Evolutionary conservation across 2,113 vertebrate species (phyloP), one percentile per base, ranked within the genome.

Genomic region (Cephalophus harveyi): DNA sequence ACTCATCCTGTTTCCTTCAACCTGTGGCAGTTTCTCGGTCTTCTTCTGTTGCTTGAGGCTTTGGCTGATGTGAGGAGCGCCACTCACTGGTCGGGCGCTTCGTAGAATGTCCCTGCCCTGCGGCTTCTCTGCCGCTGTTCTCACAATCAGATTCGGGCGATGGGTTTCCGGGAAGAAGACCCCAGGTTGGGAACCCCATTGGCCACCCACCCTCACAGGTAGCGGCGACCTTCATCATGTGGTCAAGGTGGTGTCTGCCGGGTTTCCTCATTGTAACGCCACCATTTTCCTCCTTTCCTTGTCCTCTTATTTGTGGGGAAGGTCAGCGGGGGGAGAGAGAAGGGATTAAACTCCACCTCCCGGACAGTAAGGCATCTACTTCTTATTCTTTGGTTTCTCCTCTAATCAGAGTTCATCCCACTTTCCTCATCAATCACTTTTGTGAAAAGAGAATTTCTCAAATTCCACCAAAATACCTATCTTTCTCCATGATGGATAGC

Each of bases 191-290:
- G 36, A 40, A 16, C 14, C 27, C 25, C 19, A 1, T 17, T 3
- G 0, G 46, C 6, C 48, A 1, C 81, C 71, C 23, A 19, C 48
- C 36, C 74, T 82, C 23, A 4, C 19, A 8, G 30, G 7, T 21
- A n/a, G 48, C 0, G 1, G n/a, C 9, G 1, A 19, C 2, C 11
- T 74, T 43, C 33, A n/a, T 1, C 36, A 6, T 2, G 21, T 30
- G 55, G 50, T 55, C 33, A 9, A 87, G 40, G 89, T 10, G n/a
- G 14, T 10, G 10, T 48, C 43, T 6, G 21, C 57, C 2, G 1
- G 43, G 0, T 52, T 27, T 27, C 55, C 6, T 33, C 30, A 28
- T 36, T 17, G 4, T 6, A 19, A 74, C 10, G n/a, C 50, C 2
- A 15, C 28, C 1, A 0, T 36, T 16, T 57, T 8, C 74, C 33